Conservation (phyloP, 2,888 invertebrate species). For the Andrena bucephala region DNA sequence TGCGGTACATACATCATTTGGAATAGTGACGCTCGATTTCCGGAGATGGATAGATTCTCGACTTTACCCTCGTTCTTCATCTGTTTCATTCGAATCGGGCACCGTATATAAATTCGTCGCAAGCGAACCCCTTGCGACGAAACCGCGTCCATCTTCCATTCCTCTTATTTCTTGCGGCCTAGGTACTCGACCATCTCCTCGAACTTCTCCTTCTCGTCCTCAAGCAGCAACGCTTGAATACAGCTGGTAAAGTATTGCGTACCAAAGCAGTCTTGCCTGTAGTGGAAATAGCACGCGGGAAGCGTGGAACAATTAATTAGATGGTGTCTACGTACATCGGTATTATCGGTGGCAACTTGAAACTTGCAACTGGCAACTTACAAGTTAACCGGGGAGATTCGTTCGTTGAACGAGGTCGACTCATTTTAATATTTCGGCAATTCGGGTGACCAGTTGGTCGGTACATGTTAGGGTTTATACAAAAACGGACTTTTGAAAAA, state of each 20-base stretch:
- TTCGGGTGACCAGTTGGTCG: neutral
- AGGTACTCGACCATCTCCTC: constrained; percentile 93
- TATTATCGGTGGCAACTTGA: neutral
- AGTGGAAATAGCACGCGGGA: constrained; percentile 10
- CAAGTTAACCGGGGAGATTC: neutral
- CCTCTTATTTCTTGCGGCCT: constrained; percentile 87
- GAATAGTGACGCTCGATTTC: constrained; percentile 2
- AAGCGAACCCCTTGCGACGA: constrained; percentile 52
- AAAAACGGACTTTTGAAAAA: too few species aligned
- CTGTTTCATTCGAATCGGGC: constrained; percentile 26
- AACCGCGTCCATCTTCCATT: constrained; percentile 64
- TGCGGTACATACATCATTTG: neutral
- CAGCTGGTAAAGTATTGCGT: constrained; percentile 93
- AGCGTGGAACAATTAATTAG: constrained; percentile 6
- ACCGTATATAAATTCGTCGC: constrained; percentile 20
- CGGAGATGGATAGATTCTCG: constrained; percentile 18
- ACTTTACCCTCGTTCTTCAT: constrained; percentile 37
- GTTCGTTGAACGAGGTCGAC: neutral
- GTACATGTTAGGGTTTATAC: too few species aligned
- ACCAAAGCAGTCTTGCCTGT: constrained; percentile 92
- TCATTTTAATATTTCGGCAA: neutral
- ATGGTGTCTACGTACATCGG: neutral
- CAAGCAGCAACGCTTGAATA: constrained; percentile 91
- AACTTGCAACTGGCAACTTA: too few species aligned
- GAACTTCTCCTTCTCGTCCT: constrained; percentile 91